Base-by-base conservation (phyloP, 2,888 invertebrate species). In the Embidobia sp. region DNA sequence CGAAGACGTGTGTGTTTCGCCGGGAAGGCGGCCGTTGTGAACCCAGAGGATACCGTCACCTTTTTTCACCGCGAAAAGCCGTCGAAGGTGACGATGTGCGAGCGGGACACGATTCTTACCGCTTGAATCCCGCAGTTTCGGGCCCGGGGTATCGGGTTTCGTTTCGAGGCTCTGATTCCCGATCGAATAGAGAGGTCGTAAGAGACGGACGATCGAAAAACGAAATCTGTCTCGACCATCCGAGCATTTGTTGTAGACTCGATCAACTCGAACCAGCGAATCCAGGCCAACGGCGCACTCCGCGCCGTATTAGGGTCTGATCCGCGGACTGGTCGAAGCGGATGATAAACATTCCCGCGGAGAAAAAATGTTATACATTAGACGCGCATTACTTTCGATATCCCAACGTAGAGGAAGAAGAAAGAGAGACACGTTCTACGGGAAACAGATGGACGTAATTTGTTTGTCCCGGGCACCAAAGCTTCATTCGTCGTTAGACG, bases 401-500 rank as follows among this genome's bases (percentile, higher is more conserved):
- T 26, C 3, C 40, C 3, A 22, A 22, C 22, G n/a, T n/a, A n/a
- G n/a, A n/a, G n/a, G n/a, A n/a, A n/a, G n/a, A n/a, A n/a, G n/a
- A n/a, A n/a, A n/a, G n/a, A n/a, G n/a, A n/a, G n/a, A 13, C 15
- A 51, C 19, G 18, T 10, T 49, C 35, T 35, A n/a, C 10, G 11
- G 8, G 18, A n/a, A 51, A 19, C 27, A 57, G 55, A 29, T 48
- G 3, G 19, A 27, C 13, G 55, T 63, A 63, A 72, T 63, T 48
- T 40, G 16, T n/a, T 22, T 19, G 11, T 61, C 51, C 44, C 31
- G 18, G 53, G 57, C 42, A 49, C 57, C 49, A 55, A 73, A 57
- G 72, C 64, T 64, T 73, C 57, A 63, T 63, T 55, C 59, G 42
- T 69, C 26, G 53, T 53, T 70, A 70, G 61, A 61, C 33, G 46